Evolutionary conservation across 2,113 vertebrate species (phyloP).

Genomic region (Lophotis ruficrista): DNA sequence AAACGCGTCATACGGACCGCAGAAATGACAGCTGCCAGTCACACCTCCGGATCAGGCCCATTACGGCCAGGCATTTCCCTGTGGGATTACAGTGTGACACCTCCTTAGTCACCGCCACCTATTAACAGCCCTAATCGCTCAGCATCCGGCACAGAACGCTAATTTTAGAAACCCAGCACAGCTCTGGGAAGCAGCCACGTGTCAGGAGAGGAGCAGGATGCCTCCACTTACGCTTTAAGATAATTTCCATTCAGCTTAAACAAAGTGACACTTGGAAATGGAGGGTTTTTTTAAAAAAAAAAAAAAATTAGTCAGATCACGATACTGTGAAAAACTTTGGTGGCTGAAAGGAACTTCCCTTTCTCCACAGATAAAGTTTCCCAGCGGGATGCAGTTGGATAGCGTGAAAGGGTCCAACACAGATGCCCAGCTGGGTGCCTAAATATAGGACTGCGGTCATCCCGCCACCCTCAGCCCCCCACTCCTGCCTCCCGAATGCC

Average conservation of each 20-base stretch:
- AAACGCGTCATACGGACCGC: accelerated
- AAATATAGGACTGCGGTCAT: background rate
- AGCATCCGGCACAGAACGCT: background rate
- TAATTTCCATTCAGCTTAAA: slow-evolving; percentile 6
- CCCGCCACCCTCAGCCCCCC: background rate
- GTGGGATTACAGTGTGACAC: slow-evolving; percentile 4
- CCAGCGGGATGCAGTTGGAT: background rate
- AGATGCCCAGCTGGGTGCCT: background rate
- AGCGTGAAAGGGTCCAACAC: accelerated
- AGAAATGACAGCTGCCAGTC: background rate
- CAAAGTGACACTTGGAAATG: background rate
- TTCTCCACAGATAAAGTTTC: background rate
- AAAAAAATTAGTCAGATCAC: accelerated
- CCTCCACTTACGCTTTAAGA: background rate
- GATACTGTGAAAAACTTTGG: accelerated
- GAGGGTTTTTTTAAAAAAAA: background rate
- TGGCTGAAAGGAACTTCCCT: background rate
- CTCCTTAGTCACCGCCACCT: slow-evolving; percentile 39
- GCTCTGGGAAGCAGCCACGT: slow-evolving; percentile 41
- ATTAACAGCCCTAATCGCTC: slow-evolving; percentile 35
- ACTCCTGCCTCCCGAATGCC: background rate
- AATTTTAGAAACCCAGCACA: slow-evolving; percentile 61
- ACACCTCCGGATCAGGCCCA: background rate
- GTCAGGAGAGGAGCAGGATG: slow-evolving; percentile 34
- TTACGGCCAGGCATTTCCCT: background rate